phyloP scores from a whole-genome alignment of 2,888 invertebrate species.

The Dicyrtomina minuta region DNA sequence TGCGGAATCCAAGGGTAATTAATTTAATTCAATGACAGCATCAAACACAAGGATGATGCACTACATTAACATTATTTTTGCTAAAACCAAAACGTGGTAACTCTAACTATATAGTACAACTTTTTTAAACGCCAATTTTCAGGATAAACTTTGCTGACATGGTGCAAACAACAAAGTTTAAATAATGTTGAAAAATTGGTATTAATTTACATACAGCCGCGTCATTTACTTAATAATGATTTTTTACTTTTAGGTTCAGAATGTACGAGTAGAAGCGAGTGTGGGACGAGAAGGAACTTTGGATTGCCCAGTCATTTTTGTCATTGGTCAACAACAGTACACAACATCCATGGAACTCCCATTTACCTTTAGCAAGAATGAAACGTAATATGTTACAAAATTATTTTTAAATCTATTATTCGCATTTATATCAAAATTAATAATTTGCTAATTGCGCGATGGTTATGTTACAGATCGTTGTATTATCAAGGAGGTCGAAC shows the following conservation, averaged over 20 bases:
- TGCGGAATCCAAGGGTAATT: not conserved
- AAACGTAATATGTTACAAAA: slow-evolving; percentile 13
- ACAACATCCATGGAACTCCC: slow-evolving; percentile 36
- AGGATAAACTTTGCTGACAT: too few species aligned
- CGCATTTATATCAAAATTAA: not conserved
- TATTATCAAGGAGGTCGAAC: slow-evolving; percentile 40
- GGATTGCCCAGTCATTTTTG: slow-evolving; percentile 34
- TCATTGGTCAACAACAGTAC: slow-evolving; percentile 27
- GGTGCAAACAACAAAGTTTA: too few species aligned
- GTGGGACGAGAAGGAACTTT: slow-evolving; percentile 6
- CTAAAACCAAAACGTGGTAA: too few species aligned
- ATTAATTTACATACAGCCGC: too few species aligned
- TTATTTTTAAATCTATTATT: not conserved
- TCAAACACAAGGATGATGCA: too few species aligned
- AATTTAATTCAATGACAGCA: not conserved
- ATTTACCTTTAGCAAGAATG: slow-evolving; percentile 5
- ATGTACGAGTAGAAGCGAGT: slow-evolving; percentile 41
- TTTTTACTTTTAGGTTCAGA: slow-evolving; percentile 35
- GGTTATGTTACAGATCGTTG: slow-evolving; percentile 20
- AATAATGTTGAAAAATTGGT: too few species aligned
- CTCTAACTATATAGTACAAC: too few species aligned
- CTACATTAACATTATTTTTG: too few species aligned
- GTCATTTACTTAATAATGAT: not conserved
- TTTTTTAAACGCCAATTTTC: too few species aligned
- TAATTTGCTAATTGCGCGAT: not conserved